A percentile compares a stretch with the other conserved stretches of the same genome.
Conservation (phyloP, 2,888 invertebrate genomes). For the Hyposoter dolosus region DNA sequence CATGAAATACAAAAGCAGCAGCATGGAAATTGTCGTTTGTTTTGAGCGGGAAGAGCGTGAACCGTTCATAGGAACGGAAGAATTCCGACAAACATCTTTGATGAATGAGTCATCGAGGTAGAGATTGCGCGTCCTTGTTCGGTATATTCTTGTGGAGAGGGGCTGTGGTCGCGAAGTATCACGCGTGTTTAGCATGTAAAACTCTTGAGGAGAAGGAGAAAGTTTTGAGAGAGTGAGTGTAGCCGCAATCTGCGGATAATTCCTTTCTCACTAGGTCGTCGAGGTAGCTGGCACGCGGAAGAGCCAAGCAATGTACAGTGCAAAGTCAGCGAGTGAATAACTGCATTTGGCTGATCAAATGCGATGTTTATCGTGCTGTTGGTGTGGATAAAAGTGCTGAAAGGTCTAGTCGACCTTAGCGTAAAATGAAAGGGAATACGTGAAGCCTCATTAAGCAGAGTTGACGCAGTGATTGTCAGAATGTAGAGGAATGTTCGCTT, state of each 20-base stretch:
- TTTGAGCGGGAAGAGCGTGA: constrained; percentile 17
- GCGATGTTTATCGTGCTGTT: neutral
- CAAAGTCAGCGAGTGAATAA: neutral
- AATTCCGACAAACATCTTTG: constrained; percentile 23
- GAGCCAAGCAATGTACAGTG: constrained; percentile 7
- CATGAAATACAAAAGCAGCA: neutral
- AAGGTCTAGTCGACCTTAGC: neutral
- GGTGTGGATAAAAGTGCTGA: neutral
- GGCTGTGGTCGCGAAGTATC: constrained; percentile 31
- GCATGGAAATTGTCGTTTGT: constrained; percentile 3
- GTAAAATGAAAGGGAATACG: neutral
- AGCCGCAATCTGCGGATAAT: constrained; percentile 26
- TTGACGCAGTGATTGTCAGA: no score
- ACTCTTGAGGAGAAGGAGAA: constrained; percentile 41
- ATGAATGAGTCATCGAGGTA: constrained; percentile 17
- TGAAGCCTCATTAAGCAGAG: neutral
- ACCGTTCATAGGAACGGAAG: neutral
- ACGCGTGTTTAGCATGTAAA: constrained; percentile 5
- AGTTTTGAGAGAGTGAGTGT: constrained; percentile 50
- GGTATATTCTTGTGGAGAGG: constrained; percentile 15
- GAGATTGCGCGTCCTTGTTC: constrained; percentile 17
- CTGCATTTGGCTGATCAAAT: neutral
- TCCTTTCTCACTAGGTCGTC: constrained; percentile 15
- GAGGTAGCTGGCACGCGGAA: constrained; percentile 26
- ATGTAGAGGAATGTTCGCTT: neutral